Percentiles rank a stretch among this genome's conserved stretches.
phyloP scores from a whole-genome alignment of 2,888 invertebrate genomes.

The Plagodis pulveraria region DNA sequence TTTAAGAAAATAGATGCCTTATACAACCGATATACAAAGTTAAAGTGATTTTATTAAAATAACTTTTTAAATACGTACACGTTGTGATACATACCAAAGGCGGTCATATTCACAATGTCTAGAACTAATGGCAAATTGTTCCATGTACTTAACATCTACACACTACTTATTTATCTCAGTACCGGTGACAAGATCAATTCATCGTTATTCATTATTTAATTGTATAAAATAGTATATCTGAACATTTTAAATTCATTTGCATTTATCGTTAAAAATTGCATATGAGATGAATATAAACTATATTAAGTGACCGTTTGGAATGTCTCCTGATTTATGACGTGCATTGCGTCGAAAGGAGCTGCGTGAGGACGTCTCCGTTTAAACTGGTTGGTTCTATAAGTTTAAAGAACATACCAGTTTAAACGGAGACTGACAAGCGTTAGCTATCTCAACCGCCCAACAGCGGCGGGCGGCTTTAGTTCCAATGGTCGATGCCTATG shows the following conservation, averaged over 20 bases:
- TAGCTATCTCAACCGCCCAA: too few species aligned
- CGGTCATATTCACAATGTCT: conserved; percentile 33
- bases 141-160: conserved; percentile 16
- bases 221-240: conserved; percentile 24
- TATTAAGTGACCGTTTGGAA: conserved; percentile 35
- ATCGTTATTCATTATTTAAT: conserved; percentile 9
- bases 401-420: too few species aligned
- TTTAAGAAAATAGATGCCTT: conserved; percentile 11
- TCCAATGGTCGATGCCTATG: too few species aligned
- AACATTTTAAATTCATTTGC: conserved; percentile 33
- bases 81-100: conserved; percentile 20
- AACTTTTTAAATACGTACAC: neutral
- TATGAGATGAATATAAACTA: conserved; percentile 19
- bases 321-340: conserved; percentile 14
- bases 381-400: too few species aligned
- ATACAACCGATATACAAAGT: conserved; percentile 10
- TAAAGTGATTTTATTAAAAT: conserved; percentile 8
- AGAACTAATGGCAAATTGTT: conserved; percentile 39
- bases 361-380: too few species aligned
- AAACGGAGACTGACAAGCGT: too few species aligned
- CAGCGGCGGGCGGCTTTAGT: too few species aligned
- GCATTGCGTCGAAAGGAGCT: too few species aligned
- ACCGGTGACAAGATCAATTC: conserved; percentile 26
- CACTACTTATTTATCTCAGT: conserved; percentile 29
- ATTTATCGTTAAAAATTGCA: conserved; percentile 14